A percentile compares a stretch with the other conserved stretches of the same genome.
Conservation (phyloP, 2,797 vertebrate genomes). For the Peromyscus nudipes region DNA sequence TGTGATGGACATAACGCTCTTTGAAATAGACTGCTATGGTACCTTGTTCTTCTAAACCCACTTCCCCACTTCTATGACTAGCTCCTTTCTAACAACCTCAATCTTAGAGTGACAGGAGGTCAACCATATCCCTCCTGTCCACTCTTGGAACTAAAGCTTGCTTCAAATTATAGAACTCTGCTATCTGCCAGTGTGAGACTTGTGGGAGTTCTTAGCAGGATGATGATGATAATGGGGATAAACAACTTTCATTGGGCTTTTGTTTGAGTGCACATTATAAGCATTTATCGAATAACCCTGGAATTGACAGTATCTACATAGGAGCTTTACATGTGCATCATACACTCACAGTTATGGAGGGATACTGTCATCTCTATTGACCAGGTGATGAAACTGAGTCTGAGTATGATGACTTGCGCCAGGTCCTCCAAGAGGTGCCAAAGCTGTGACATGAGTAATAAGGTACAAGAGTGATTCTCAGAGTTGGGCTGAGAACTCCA, state of each 20-base stretch:
- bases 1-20: background rate
- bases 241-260: background rate
- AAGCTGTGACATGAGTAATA: background rate
- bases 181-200: background rate
- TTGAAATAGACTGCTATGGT: background rate
- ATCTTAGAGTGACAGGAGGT: background rate
- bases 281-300: background rate
- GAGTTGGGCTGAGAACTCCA: background rate
- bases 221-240: background rate
- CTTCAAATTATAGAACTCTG: background rate
- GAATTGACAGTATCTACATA: background rate
- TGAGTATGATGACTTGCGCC: background rate
- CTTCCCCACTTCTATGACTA: background rate
- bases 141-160: background rate
- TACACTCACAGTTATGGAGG: background rate
- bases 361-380: background rate
- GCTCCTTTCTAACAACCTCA: background rate
- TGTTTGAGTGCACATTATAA: background rate
- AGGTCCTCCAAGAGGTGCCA: background rate
- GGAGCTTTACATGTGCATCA: background rate
- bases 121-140: background rate
- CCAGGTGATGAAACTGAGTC: background rate
- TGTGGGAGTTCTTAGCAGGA: background rate
- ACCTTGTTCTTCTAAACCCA: background rate
- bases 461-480: background rate